Evolutionary conservation across 2,113 vertebrate genomes (phyloP), one percentile per base, ranked within the genome.

Genomic region (Pongo abelii): DNA sequence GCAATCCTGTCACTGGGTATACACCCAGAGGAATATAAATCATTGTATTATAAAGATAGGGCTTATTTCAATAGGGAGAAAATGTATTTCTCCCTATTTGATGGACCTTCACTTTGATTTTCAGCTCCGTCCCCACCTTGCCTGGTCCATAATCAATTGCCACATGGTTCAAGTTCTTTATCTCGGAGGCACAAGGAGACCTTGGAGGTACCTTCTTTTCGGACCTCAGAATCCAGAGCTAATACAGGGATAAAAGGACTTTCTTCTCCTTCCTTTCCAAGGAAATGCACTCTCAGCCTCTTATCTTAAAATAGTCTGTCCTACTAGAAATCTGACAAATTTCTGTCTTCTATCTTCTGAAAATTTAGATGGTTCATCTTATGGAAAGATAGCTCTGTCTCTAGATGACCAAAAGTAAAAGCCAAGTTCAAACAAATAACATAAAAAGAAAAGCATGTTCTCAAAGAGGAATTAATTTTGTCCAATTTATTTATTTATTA

Each of bases 71-170:
- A 52, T 1, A 0, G 11, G 14, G 2, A 3, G 0, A 55, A 50
- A 85, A 22, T 9, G 77, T 48, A 4, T 94, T 70, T 77, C 97
- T 97, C 95, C 61, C 70, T 75, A 10, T 57, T 91, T 14, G 52
- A 23, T 5, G 30, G 77, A 57, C 25, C 52, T 84, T 88, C 18
- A 25, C 55, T 69, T 70, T 79, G 87, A 78, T 87, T 88, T 17
- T 27, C 52, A 48, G 80, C 4, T 2, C 83, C 80, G 8, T 16
- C 61, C n/a, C 10, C 0, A 0, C 5, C 61, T 70, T 11, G 27
- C 69, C 52, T 5, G 18, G 80, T 52, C 55, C 48, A 10, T 9
- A 6, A 30, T 79, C 57, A 25, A 14, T 4, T 52, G 89, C 35
- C 48, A 48, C 0, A 0, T 5, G 70, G 64, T 22, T 38, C 2